Conservation (phyloP, 2,113 vertebrate genomes). For the Percina caprodes region DNA sequence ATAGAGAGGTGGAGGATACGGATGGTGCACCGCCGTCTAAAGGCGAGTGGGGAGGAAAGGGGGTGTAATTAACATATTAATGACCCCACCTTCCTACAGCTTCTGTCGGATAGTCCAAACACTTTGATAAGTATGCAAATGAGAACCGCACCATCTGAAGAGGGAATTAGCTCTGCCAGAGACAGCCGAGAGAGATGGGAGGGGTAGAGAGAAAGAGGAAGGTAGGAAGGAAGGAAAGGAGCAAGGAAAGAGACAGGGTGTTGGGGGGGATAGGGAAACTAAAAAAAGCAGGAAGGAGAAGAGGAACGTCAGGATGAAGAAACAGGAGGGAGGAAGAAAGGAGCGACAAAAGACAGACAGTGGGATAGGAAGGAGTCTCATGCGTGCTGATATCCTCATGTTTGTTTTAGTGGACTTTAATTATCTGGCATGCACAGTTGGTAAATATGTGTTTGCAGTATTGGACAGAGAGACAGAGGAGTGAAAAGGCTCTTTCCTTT, state of each 20-base stretch:
- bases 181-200: constrained; percentile 63
- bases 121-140: constrained; percentile 90
- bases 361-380: constrained; percentile 33
- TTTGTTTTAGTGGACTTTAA: constrained; percentile 82
- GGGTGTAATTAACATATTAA: constrained; percentile 89
- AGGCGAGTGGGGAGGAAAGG: constrained; percentile 44
- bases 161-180: constrained; percentile 83
- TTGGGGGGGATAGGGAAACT: constrained; percentile 33
- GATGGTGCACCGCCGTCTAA: constrained; percentile 69
- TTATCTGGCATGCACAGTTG: constrained; percentile 68
- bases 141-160: constrained; percentile 81
- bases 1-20: constrained; percentile 73
- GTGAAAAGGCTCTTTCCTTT: constrained; percentile 39
- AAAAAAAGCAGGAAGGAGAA: constrained; percentile 20
- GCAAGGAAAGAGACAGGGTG: constrained; percentile 6
- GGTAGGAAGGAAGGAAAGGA: constrained; percentile 36
- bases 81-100: constrained; percentile 86
- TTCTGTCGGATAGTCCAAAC: constrained; percentile 87
- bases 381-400: constrained; percentile 64
- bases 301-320: constrained; percentile 36
- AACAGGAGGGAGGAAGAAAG: constrained; percentile 32
- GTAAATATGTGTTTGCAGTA: background rate
- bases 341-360: constrained; percentile 35
- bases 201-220: constrained; percentile 47
- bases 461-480: constrained; percentile 19